Conservation (phyloP, 2,113 vertebrate species). For the Rallus limicola region DNA sequence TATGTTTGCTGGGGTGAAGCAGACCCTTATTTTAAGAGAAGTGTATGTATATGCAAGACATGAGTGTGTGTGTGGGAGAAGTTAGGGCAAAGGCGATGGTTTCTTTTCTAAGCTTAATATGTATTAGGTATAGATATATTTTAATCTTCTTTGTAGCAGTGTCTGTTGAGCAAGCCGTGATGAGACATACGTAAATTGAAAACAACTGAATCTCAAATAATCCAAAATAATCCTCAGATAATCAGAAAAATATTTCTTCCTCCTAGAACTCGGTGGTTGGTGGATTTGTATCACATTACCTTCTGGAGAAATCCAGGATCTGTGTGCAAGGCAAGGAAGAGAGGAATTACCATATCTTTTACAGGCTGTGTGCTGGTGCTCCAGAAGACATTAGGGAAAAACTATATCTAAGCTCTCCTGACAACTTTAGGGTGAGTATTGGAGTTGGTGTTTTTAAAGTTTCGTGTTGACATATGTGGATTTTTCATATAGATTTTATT, state of each 20-base stretch:
- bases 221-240: background rate
- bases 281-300: slow-evolving; percentile 97
- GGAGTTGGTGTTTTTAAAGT: background rate
- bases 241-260: slow-evolving; percentile 38
- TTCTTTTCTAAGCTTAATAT: background rate
- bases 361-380: slow-evolving; percentile 94
- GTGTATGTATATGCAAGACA: background rate
- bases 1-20: background rate
- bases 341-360: slow-evolving; percentile 99
- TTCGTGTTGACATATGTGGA: background rate
- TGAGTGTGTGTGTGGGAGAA: background rate
- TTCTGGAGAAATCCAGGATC: slow-evolving; percentile 98
- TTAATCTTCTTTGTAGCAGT: background rate
- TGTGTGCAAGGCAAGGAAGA: slow-evolving; percentile 94
- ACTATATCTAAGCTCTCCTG: slow-evolving; percentile 90
- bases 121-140: background rate
- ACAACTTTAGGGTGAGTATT: slow-evolving; percentile 90
- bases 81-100: background rate
- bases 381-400: slow-evolving; percentile 91
- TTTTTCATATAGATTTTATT: background rate
- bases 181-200: background rate
- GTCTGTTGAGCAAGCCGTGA: background rate
- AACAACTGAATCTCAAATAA: background rate
- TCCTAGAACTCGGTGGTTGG: slow-evolving; percentile 91
- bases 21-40: background rate